Evolutionary conservation across 2,113 vertebrate genomes (phyloP).

Genomic region (Ardeotis arabs): DNA sequence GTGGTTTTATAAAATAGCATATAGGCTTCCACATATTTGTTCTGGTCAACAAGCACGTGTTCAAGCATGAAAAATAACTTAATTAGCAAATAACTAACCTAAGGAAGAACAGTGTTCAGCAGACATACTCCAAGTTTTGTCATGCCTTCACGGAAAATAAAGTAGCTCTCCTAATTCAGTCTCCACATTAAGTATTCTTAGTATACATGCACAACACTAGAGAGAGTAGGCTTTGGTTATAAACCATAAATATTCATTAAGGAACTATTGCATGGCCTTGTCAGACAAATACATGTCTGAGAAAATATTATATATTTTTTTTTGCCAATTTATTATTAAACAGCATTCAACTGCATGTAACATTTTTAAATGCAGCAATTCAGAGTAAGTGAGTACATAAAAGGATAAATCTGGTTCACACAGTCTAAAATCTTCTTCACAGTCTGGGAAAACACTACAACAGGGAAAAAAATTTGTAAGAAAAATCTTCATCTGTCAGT

Average conservation of each 20-base stretch:
- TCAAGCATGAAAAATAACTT: conserved; percentile 29
- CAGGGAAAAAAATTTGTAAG: neutral
- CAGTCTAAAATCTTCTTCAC: conserved; percentile 32
- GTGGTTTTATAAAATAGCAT: neutral
- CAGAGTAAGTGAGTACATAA: conserved; percentile 16
- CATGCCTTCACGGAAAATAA: conserved; percentile 4
- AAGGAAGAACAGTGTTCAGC: neutral
- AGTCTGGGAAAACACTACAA: conserved; percentile 50
- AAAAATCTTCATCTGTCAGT: conserved; percentile 40
- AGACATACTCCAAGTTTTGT: neutral
- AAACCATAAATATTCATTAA: conserved; percentile 25
- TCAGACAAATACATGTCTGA: neutral
- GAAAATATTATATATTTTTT: neutral
- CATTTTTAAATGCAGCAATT: conserved; percentile 37
- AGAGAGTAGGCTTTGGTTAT: neutral
- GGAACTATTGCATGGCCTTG: neutral
- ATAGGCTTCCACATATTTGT: neutral
- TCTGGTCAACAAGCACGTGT: neutral
- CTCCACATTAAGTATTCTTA: neutral
- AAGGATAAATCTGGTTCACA: conserved; percentile 47
- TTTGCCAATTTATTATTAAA: conserved; percentile 24
- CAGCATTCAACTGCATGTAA: neutral
- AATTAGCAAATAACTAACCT: conserved; percentile 26
- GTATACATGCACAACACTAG: neutral
- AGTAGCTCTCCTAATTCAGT: conserved; percentile 14